These are phyloP conservation scores for Pimephales promelas DNA, from an alignment of 2,113 vertebrate species.

Conservation along the genomic window DNA sequence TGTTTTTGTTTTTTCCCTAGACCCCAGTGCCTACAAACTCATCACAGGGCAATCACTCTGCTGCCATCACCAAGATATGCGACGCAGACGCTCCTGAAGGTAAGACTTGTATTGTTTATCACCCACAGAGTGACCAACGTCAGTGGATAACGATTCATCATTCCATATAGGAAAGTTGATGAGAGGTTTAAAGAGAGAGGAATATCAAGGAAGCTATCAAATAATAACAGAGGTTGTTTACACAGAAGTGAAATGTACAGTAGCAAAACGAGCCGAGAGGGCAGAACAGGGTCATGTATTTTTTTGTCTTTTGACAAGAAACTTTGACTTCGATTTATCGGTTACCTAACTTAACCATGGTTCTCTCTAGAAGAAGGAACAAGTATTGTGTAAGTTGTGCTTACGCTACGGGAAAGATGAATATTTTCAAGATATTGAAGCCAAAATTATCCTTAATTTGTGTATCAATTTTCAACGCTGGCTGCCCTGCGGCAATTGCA, in stretches of 20 bases:
- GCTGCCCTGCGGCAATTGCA: too few relatives aligned
- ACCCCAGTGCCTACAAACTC: slow-evolving; percentile 56
- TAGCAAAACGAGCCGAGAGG: not conserved
- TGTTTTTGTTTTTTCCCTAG: slow-evolving; percentile 45
- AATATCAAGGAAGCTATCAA: not conserved
- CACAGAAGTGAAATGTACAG: not conserved
- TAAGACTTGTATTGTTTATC: slow-evolving; percentile 68
- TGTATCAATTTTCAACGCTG: too few relatives aligned
- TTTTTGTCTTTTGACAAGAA: too few relatives aligned
- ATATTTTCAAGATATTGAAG: too few relatives aligned
- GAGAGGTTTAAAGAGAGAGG: not conserved
- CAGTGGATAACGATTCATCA: not conserved
- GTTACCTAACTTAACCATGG: too few relatives aligned
- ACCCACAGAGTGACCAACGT: not conserved
- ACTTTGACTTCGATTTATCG: too few relatives aligned
- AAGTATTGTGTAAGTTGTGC: too few relatives aligned
- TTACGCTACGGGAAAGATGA: too few relatives aligned
- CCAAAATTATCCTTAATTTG: too few relatives aligned
- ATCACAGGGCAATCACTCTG: slow-evolving; percentile 70
- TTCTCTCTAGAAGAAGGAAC: too few relatives aligned
- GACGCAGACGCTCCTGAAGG: slow-evolving; percentile 94
- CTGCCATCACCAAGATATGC: slow-evolving; percentile 80
- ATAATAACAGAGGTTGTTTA: not conserved
- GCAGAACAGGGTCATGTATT: too few relatives aligned
- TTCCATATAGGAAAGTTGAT: slow-evolving; percentile 19